phyloP scores from a whole-genome alignment of 2,113 vertebrate species.

The Python bivittatus region DNA sequence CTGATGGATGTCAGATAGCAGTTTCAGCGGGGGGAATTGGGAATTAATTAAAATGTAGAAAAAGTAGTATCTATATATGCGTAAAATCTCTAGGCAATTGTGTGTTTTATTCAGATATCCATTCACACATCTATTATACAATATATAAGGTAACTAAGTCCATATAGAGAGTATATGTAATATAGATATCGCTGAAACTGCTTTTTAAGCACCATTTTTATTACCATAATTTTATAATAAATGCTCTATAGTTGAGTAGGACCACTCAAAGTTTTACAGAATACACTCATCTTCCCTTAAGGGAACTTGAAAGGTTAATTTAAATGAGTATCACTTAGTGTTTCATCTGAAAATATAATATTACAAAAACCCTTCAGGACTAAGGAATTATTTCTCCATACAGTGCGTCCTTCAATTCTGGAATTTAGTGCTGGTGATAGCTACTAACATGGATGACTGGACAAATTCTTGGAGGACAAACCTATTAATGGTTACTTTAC shows the following conservation, averaged over 20 bases:
- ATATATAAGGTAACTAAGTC: slow-evolving; percentile 49
- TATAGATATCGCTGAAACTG: slow-evolving; percentile 78
- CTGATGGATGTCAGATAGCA: slow-evolving; percentile 64
- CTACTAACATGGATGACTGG: not conserved
- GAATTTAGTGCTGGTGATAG: not conserved
- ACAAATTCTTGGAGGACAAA: not conserved
- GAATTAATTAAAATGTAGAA: slow-evolving; percentile 60
- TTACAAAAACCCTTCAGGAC: not conserved
- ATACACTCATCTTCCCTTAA: not conserved
- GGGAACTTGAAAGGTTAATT: slow-evolving; percentile 23
- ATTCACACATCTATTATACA: slow-evolving; percentile 29
- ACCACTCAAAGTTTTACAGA: slow-evolving; percentile 74
- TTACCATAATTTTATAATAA: slow-evolving; percentile 68
- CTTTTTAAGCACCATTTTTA: slow-evolving; percentile 77
- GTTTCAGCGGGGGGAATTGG: slow-evolving; percentile 61
- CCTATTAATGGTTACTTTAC: not conserved
- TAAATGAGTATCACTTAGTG: slow-evolving; percentile 18
- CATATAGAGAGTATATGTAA: slow-evolving; percentile 65
- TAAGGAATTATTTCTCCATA: not conserved
- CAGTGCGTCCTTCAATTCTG: not conserved
- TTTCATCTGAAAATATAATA: slow-evolving; percentile 12
- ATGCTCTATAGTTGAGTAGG: slow-evolving; percentile 69
- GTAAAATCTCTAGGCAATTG: slow-evolving; percentile 56
- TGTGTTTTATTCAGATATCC: slow-evolving; percentile 43
- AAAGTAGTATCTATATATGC: slow-evolving; percentile 61